A percentile compares a stretch with the other conserved stretches of the same genome.
phyloP scores from a whole-genome alignment of 2,113 vertebrate species.

The Otocyon megalotis region DNA sequence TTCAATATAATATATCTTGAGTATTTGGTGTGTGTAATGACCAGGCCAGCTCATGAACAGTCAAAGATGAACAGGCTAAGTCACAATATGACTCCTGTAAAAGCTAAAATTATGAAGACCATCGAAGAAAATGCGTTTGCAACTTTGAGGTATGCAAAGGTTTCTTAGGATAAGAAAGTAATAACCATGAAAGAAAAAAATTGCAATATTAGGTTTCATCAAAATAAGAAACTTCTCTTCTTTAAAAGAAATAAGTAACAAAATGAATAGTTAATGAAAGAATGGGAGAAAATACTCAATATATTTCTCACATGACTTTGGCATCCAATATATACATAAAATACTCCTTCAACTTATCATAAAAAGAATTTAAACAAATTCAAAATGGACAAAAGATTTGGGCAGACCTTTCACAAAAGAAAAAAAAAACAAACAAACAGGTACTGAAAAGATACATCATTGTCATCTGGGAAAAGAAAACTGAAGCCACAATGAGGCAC shows the following conservation, averaged over 20 bases:
- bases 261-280: not conserved
- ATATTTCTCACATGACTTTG: not conserved
- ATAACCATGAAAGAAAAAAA: not conserved
- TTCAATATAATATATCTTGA: not conserved
- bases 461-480: not conserved
- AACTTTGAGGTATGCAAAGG: not conserved
- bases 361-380: not conserved
- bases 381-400: not conserved
- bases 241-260: constrained; percentile 13
- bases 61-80: not conserved
- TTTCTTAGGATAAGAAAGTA: not conserved
- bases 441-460: not conserved
- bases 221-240: not conserved
- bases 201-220: not conserved
- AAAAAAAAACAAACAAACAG: not conserved
- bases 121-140: not conserved
- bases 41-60: not conserved
- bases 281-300: not conserved
- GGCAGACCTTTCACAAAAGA: not conserved
- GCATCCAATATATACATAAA: not conserved
- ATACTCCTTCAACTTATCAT: not conserved
- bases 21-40: not conserved
- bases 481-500: not conserved
- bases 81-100: not conserved
- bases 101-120: not conserved